These are phyloP conservation scores for Acrobasis consociella DNA, from an alignment of 2,888 invertebrate genomes.

Conservation along the genomic window DNA sequence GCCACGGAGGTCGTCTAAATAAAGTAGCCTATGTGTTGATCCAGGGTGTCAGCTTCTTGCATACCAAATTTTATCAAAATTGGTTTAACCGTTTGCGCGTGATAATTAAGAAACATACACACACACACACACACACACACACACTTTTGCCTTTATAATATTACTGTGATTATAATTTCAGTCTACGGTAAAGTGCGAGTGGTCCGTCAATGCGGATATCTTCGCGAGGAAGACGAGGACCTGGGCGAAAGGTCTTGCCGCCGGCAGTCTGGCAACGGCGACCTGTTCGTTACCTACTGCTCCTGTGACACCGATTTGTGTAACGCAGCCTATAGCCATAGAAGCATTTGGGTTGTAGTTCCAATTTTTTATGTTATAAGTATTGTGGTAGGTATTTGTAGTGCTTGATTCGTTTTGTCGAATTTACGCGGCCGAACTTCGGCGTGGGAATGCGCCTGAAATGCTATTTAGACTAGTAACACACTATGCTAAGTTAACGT, in stretches of 20 bases:
- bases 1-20: too few species aligned
- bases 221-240: conserved; percentile 80
- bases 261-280: conserved; percentile 87
- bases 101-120: too few species aligned
- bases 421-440: too few species aligned
- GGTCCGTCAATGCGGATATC: conserved; percentile 91
- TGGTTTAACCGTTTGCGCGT: too few species aligned
- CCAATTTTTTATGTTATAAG: not conserved
- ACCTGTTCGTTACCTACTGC: conserved; percentile 88
- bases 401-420: not conserved
- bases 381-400: not conserved
- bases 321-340: conserved; percentile 79
- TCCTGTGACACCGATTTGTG: conserved; percentile 90
- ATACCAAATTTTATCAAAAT: too few species aligned
- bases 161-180: conserved; percentile 72
- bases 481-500: too few species aligned
- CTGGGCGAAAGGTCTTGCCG: conserved; percentile 81
- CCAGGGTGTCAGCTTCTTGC: too few species aligned
- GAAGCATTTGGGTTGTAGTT: not conserved
- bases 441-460: too few species aligned
- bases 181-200: conserved; percentile 89
- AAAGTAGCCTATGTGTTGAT: too few species aligned
- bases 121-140: too few species aligned
- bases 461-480: too few species aligned
- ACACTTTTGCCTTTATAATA: too few species aligned